phyloP scores from a whole-genome alignment of 1,140 invertebrate species.

The Papilio glaucus region DNA sequence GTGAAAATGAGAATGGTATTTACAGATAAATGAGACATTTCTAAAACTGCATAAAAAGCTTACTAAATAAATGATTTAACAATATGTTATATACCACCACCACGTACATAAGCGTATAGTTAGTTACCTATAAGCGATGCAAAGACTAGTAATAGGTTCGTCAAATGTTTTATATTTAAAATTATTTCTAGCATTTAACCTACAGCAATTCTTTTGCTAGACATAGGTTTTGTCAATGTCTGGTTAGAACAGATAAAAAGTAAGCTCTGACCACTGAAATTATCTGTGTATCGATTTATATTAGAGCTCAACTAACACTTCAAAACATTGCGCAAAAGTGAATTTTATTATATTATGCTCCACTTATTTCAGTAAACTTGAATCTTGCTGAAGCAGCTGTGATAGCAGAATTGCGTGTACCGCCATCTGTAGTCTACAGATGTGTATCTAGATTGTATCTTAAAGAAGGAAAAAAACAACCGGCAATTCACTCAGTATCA shows the following conservation, averaged over 20 bases:
- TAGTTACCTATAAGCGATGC: too few relatives aligned
- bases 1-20: background rate
- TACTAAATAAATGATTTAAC: background rate
- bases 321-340: background rate
- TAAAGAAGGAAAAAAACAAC: slow-evolving; percentile 12
- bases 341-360: background rate
- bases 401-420: background rate
- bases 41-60: background rate
- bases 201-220: too few relatives aligned
- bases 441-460: slow-evolving; percentile 36
- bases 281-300: too few relatives aligned
- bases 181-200: too few relatives aligned
- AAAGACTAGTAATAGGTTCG: too few relatives aligned
- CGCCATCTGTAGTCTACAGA: background rate
- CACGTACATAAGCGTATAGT: too few relatives aligned
- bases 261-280: too few relatives aligned
- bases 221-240: too few relatives aligned
- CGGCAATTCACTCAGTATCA: background rate
- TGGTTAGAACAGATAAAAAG: too few relatives aligned
- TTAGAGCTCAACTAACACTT: too few relatives aligned
- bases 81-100: too few relatives aligned
- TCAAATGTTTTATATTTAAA: too few relatives aligned
- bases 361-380: background rate
- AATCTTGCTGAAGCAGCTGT: background rate
- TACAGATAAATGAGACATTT: background rate